Base-by-base conservation (phyloP, 1,140 invertebrate species). In the Camponotus floridanus region DNA sequence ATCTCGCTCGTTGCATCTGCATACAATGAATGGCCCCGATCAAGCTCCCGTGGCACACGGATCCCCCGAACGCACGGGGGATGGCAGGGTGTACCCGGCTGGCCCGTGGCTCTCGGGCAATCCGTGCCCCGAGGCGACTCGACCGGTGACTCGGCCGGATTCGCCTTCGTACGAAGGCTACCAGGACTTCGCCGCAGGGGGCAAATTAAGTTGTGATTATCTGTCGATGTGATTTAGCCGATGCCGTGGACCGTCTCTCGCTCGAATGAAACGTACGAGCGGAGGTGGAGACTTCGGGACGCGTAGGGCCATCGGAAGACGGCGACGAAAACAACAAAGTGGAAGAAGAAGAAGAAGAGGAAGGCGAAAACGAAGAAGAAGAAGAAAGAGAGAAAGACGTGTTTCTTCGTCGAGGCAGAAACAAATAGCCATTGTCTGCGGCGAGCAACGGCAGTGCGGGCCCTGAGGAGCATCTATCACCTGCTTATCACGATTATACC, bases 401-500 rank as follows among this genome's bases (percentile, higher is more conserved):
- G 85, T 81, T 86, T 87, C 84, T 90, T 88, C 76, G 88, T 76
- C 87, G 89, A 93, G 92, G 92, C 89, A 94, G 94, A 95, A 95
- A 95, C 94, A 95, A 95, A 95, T 94, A 95, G 94, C 94, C 92
- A 95, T 95, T 95, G 94, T 95, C 92, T 93, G 93, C 89, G 90
- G 87, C 87, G 91, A 88, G 90, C 87, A 91, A 93, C 87, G 88
- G 92, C 94, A 92, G 91, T 93, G 94, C 81, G 92, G 91, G 90
- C 92, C 92, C 92, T 88, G 86, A 94, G 92, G 93, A 92, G 93
- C 94, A 95, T 95, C 94, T 95, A 95, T 95, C 94, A 95, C 94
- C 94, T 94, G 94, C 94, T 95, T 95, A 95, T 95, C 94, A 95
- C 92, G 94, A 95, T 95, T 95, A 94, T 95, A 94, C 94, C 93